A percentile compares a stretch with the other conserved stretches of the same genome.
These are phyloP conservation scores for Larimichthys crocea DNA, from an alignment of 2,113 vertebrate species.

Conservation along the genomic window DNA sequence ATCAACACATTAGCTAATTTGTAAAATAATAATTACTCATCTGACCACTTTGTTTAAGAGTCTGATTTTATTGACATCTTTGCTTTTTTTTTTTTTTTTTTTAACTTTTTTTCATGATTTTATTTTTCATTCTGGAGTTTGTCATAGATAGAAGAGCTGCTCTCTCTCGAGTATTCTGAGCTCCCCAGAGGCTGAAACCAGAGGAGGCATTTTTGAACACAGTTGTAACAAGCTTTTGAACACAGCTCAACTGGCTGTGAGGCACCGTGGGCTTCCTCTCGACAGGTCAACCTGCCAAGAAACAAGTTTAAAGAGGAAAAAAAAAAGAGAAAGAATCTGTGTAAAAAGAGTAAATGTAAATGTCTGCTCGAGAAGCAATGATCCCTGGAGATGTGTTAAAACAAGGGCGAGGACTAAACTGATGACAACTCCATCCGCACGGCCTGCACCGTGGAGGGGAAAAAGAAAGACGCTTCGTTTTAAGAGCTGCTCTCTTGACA, in stretches of 20 bases:
- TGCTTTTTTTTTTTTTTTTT: too few species aligned
- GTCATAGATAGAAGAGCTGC: constrained; percentile 10
- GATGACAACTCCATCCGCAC: constrained; percentile 77
- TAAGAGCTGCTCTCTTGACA: constrained; percentile 64
- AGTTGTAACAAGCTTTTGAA: constrained; percentile 67
- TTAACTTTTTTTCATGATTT: not conserved
- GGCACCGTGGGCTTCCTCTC: constrained; percentile 58
- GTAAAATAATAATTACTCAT: not conserved
- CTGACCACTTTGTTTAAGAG: not conserved
- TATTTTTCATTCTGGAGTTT: constrained; percentile 27
- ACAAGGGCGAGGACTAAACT: constrained; percentile 77
- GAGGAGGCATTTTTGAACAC: constrained; percentile 62
- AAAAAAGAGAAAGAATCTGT: constrained; percentile 26
- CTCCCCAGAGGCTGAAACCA: constrained; percentile 67
- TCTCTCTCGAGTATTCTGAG: constrained; percentile 54
- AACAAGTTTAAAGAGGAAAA: constrained; percentile 61
- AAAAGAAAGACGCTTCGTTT: constrained; percentile 53
- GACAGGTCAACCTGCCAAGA: constrained; percentile 77
- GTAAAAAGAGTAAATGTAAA: constrained; percentile 74
- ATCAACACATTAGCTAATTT: not conserved
- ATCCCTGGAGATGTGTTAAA: constrained; percentile 78
- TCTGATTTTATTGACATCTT: not conserved
- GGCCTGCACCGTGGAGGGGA: constrained; percentile 22
- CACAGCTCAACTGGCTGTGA: constrained; percentile 62
- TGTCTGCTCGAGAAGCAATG: constrained; percentile 68